Evolutionary conservation across 2,888 invertebrate species (phyloP), one percentile per base, ranked within the genome.

Genomic region (Tenthredo amoena): DNA sequence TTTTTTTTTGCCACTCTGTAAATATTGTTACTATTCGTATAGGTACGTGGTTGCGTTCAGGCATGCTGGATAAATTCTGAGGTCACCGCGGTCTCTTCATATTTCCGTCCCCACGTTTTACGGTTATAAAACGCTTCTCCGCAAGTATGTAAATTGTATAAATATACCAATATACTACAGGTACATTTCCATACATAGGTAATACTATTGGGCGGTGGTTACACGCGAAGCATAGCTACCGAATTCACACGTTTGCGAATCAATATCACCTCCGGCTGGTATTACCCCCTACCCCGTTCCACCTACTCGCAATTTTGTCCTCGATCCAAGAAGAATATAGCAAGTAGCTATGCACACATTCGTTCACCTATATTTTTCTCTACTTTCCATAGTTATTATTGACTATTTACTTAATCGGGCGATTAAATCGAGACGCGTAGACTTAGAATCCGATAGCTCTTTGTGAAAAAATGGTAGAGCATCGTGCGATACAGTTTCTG

Each of bases 231-330:
- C 18, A 71, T 37, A 71, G 71, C 71, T 37, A 37, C 71, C 37
- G 31, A 71, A 71, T 71, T 71, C 71, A 71, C 71, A 71, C 37
- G 37, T 71, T 71, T 37, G 15, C 71, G 71, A 40, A 71, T 71
- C 71, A 71, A 71, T 71, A 71, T 71, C n/a, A 71, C 71, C n/a
- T 37, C 71, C 37, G 34, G 18, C 37, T 71, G n/a, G 40, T 37
- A 40, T 71, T 37, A 18, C 37, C 71, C n/a, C 71, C 71, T 71
- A 34, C 37, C 71, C 71, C 6, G 5, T 34, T 4, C 40, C 31
- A 1, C 37, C 37, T 37, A 15, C 37, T 71, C 71, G 15, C 34
- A 18, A 71, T 37, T 71, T 18, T 31, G 55, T n/a, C 37, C n/a
- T 37, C 71, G n/a, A 40, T 71, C 18, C 40, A 71, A 71, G 71